Evolutionary conservation across 1,140 invertebrate genomes (phyloP).

Genomic region (Metaphire vulgaris): DNA sequence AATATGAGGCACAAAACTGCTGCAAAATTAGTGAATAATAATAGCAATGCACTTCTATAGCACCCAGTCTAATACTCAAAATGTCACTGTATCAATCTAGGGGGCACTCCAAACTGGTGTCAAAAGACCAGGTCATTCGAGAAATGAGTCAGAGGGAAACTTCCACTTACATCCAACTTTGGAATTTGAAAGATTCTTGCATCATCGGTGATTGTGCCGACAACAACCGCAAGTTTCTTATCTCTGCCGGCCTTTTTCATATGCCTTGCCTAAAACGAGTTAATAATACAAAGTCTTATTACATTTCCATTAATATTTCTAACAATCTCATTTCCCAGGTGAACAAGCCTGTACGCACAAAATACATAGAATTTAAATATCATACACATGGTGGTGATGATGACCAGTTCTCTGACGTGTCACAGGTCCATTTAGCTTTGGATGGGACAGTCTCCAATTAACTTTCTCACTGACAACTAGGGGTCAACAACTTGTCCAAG

Average conservation of each 20-base stretch:
- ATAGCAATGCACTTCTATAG: too few species aligned
- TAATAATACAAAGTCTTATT: not conserved
- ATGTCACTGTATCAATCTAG: too few species aligned
- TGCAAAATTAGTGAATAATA: too few species aligned
- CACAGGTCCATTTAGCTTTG: not conserved
- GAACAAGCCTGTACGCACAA: not conserved
- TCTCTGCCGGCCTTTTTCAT: conserved; percentile 81
- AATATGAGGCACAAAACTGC: too few species aligned
- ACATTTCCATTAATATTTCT: not conserved
- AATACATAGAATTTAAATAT: not conserved
- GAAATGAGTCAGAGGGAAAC: too few species aligned
- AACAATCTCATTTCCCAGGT: not conserved
- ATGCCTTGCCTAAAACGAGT: conserved; percentile 56
- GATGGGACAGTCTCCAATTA: not conserved
- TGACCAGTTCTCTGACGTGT: not conserved
- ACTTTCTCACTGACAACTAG: too few species aligned
- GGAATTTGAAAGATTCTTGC: conserved; percentile 83
- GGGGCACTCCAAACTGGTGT: too few species aligned
- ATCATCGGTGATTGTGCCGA: conserved; percentile 94
- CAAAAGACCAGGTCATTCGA: too few species aligned
- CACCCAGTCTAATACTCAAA: too few species aligned
- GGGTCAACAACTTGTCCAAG: too few species aligned
- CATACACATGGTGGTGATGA: not conserved
- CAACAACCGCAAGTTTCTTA: conserved; percentile 82
- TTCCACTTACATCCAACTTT: conserved; percentile 75